Evolutionary conservation across 2,797 vertebrate genomes (phyloP).

Genomic region (Schizopygopsis pylzovi): DNA sequence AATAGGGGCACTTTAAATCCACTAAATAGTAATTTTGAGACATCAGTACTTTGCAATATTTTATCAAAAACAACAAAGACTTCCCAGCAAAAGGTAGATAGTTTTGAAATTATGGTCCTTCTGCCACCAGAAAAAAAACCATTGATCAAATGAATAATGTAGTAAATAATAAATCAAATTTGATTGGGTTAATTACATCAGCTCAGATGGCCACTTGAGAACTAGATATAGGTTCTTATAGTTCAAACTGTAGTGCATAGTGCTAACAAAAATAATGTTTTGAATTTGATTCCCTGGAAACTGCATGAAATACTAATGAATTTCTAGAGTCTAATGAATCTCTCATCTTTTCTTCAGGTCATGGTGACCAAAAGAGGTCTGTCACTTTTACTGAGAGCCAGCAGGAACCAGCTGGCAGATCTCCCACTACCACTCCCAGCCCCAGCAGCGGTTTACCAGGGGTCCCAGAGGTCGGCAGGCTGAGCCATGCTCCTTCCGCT

Average conservation of each 20-base stretch:
- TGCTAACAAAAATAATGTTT: not conserved
- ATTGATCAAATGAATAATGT: not conserved
- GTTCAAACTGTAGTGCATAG: not conserved
- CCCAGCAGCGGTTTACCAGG: conserved; percentile 41
- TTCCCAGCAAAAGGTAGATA: not conserved
- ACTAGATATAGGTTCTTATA: no score
- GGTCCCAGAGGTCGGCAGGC: conserved; percentile 64
- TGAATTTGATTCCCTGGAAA: not conserved
- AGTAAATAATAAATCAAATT: no score
- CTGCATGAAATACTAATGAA: not conserved
- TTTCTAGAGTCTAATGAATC: not conserved
- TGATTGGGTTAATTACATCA: not conserved
- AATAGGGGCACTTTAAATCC: not conserved
- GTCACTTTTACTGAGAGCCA: conserved; percentile 94
- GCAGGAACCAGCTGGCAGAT: conserved; percentile 70
- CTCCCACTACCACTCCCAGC: conserved; percentile 52
- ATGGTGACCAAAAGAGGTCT: conserved; percentile 92
- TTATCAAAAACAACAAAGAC: not conserved
- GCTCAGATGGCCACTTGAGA: not conserved
- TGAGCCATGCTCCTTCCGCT: conserved; percentile 59
- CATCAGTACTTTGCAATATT: not conserved
- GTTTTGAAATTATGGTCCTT: not conserved
- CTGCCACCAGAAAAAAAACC: not conserved
- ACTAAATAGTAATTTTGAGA: not conserved
- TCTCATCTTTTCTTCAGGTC: conserved; percentile 67